Base-by-base conservation (phyloP, 2,797 vertebrate genomes). In the Furcifer pardalis region DNA sequence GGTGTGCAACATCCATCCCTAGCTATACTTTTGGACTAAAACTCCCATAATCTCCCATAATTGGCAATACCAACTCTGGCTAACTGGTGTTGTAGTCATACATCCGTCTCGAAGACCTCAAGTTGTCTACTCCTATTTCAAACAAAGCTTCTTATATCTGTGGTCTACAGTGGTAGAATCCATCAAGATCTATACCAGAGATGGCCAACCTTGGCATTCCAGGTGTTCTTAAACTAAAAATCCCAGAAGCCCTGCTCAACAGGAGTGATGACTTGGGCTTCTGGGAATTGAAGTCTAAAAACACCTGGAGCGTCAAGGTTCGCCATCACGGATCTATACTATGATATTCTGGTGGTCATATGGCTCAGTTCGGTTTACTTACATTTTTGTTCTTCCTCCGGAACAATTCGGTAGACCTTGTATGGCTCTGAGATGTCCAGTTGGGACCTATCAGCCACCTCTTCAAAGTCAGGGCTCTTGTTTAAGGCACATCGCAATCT, bases 391-490 rank as follows among this genome's bases (percentile, higher is more conserved):
- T 99, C 98, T 42, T 98, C 98, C 90, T 99, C 99, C 0, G 98
- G 98, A 62, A 99, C 97, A 0, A 99, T 99, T 88, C 98, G 97
- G 71, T 99, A 99, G 82, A 99, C 99, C 94, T 99, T 99, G 91
- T 99, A 99, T 0, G 99, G 99, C 88, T 99, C 99, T 0, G 99
- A 99, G 85, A 99, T 99, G 96, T 99, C 99, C 89, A 99, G 95
- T 93, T 99, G 99, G 30, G 98, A 99, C 86, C 98, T 96, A 10
- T 99, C 99, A 0, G 98, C 97, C 91, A 98, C 98, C 96, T 99
- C 99, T 95, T 99, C 98, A 72, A 99, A 99, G 93, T 99, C 99
- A 0, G 99, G 98, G 92, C 99, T 99, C 95, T 99, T 99, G 94
- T 99, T 99, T n/a, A 99, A 93, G 0, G 99, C 99, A 2, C 99